Evolutionary conservation across 2,113 vertebrate species (phyloP).

Genomic region (Climacteris rufus): DNA sequence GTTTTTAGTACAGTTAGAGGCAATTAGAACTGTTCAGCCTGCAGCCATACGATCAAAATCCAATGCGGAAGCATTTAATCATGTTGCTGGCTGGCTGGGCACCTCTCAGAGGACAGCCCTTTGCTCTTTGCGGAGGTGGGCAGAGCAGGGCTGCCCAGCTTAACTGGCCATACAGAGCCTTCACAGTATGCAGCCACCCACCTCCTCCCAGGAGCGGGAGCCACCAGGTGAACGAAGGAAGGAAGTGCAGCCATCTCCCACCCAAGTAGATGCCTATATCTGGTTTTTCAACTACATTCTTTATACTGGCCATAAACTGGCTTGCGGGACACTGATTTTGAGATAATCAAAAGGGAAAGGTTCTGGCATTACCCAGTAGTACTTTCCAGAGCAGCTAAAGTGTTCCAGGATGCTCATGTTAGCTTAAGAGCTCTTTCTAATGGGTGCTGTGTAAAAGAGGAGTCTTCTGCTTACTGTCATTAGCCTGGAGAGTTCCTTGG

Average conservation of each 20-base stretch:
- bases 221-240: rapidly evolving
- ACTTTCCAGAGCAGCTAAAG: not conserved
- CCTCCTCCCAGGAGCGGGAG: rapidly evolving
- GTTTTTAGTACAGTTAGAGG: not conserved
- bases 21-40: not conserved
- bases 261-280: not conserved
- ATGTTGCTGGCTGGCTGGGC: not conserved
- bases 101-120: not conserved
- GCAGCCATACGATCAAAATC: not conserved
- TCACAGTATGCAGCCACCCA: not conserved
- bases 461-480: not conserved
- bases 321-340: not conserved
- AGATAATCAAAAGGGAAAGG: not conserved
- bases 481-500: not conserved
- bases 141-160: not conserved
- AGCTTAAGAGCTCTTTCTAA: not conserved
- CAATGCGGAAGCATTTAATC: rapidly evolving
- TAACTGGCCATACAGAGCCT: too few relatives aligned
- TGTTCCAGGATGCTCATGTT: not conserved
- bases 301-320: not conserved
- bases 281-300: not conserved
- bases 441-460: not conserved
- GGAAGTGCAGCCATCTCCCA: not conserved
- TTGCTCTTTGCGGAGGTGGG: not conserved
- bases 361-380: not conserved